A percentile compares a stretch with the other conserved stretches of the same genome.
These are phyloP conservation scores for Myoxocephalus aenaeus DNA, from an alignment of 2,797 vertebrate species.

Conservation along the genomic window DNA sequence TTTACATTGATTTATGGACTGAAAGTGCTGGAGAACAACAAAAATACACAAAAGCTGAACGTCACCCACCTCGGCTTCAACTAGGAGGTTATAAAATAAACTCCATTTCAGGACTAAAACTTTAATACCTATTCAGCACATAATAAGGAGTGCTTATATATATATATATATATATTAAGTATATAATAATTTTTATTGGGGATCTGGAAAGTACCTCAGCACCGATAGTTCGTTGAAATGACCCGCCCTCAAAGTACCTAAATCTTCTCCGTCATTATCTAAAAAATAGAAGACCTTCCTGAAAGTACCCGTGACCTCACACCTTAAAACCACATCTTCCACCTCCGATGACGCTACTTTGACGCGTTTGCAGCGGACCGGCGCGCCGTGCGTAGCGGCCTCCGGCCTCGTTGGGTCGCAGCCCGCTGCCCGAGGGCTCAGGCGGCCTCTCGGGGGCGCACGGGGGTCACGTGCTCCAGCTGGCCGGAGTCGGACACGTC, in stretches of 20 bases:
- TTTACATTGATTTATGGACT: conserved; percentile 13
- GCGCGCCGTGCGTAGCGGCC: conserved; percentile 31
- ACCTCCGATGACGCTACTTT: conserved; percentile 4
- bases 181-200: neutral
- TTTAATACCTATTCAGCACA: neutral
- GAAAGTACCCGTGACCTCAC: neutral
- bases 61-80: neutral
- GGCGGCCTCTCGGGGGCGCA: conserved; percentile 76
- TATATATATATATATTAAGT: neutral
- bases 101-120: neutral
- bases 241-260: neutral
- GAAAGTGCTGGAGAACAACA: conserved; percentile 85
- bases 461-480: conserved; percentile 88
- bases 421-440: conserved; percentile 30
- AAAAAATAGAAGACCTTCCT: conserved; percentile 16
- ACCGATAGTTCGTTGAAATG: neutral
- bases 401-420: conserved; percentile 4
- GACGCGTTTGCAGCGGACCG: conserved; percentile 29
- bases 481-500: conserved; percentile 92
- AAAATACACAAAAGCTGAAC: conserved; percentile 10
- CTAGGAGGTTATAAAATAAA: neutral
- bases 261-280: neutral
- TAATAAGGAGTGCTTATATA: neutral
- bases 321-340: no score
- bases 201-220: neutral